A percentile compares a stretch with the other conserved stretches of the same genome.
phyloP scores from a whole-genome alignment of 1,140 invertebrate genomes.

The Elymnias hypermnestra region DNA sequence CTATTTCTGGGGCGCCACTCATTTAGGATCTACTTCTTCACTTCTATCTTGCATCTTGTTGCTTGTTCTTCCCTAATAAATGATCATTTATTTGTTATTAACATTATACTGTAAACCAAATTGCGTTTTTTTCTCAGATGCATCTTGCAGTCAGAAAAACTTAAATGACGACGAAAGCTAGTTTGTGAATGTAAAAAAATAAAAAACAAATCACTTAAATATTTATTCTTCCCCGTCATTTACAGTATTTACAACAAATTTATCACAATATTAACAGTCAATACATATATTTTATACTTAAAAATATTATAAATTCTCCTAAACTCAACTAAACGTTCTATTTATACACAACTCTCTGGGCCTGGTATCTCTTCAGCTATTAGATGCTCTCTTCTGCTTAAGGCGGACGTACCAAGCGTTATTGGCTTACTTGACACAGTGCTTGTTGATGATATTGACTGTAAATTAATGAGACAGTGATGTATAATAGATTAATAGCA shows the following conservation, averaged over 20 bases:
- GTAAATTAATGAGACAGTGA: conserved; percentile 25
- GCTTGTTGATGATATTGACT: conserved; percentile 46
- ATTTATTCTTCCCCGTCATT: conserved; percentile 28
- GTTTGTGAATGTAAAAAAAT: too few relatives aligned
- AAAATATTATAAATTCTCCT: conserved; percentile 32
- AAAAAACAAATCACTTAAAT: conserved; percentile 7
- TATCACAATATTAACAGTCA: conserved; percentile 71
- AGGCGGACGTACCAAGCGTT: conserved; percentile 38
- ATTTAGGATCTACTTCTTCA: too few relatives aligned
- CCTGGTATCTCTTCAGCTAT: conserved; percentile 69
- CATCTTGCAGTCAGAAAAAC: too few relatives aligned
- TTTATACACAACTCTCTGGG: conserved; percentile 67
- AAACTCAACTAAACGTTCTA: conserved; percentile 17
- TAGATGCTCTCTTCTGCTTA: conserved; percentile 64
- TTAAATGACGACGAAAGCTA: too few relatives aligned
- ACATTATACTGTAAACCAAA: too few relatives aligned
- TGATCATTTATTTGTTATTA: too few relatives aligned
- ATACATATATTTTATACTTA: conserved; percentile 48
- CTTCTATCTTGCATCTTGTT: too few relatives aligned
- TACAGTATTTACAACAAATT: conserved; percentile 56
- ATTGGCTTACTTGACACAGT: conserved; percentile 39
- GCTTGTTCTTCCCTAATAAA: too few relatives aligned
- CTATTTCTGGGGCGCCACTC: too few relatives aligned
- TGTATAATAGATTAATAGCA: too few relatives aligned
- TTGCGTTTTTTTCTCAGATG: too few relatives aligned